Base-by-base conservation (phyloP, 2,113 vertebrate species). In the Petrocephalus zakoni region DNA sequence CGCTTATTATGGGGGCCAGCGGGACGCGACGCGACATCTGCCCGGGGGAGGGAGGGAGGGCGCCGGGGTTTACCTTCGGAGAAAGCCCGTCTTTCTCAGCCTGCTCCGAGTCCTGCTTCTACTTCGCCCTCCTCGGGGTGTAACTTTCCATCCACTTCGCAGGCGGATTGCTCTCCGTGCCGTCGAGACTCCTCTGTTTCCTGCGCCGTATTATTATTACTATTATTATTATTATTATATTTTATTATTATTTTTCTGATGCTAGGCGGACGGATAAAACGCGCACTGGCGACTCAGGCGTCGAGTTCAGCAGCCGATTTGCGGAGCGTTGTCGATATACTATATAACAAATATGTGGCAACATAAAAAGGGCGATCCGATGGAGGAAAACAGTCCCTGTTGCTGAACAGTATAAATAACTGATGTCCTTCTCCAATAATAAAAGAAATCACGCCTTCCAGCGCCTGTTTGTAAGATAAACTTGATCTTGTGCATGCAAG, bases 311-410 rank as follows among this genome's bases (percentile, higher is more conserved):
- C 92, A 92, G 91, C 92, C 93, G 61, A 91, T 90, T 89, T 87
- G 91, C 89, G 92, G 92, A 94, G 92, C 93, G 93, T 95, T 93
- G 93, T 95, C 94, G 87, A 88, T 87, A 91, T 85, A 86, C 90
- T 91, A 90, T 91, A 55, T 90, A 53, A 91, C 90, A 87, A 90
- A 91, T 86, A 87, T 87, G 89, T 83, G 61, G 86, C 47, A 87
- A 89, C 84, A 83, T 90, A 75, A 87, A 87, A 56, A 90, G 87
- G 87, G 51, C 22, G 13, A 5, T 61, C 13, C 25, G 11, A 89
- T 56, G 64, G 11, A 46, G n/a, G 89, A 89, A 29, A 89, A 89
- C 89, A 52, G 89, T 78, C 72, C 68, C 17, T 78, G 34, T 34
- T 78, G 19, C 15, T 37, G 72, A 78, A 19, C 72, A 37, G 29